Conservation (phyloP, 2,797 vertebrate species). For the Sphenopsis melanotis region DNA sequence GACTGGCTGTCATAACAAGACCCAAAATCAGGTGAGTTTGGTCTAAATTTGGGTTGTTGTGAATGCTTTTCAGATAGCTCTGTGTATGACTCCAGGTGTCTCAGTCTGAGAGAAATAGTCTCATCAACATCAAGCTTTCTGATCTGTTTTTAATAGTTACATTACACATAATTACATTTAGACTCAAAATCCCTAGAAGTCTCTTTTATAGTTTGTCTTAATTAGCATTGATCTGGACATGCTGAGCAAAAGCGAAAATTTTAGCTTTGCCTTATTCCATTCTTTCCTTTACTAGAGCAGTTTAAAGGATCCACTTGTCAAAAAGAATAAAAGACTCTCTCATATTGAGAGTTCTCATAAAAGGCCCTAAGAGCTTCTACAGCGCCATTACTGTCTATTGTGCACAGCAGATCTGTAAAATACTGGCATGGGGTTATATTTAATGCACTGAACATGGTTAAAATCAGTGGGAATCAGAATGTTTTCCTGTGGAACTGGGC, state of each 20-base stretch:
- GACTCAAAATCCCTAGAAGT: not conserved
- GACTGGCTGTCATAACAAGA: not conserved
- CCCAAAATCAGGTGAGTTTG: not conserved
- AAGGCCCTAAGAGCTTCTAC: slow-evolving; percentile 7
- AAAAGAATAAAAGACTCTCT: slow-evolving; percentile 44
- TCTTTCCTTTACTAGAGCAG: slow-evolving; percentile 2
- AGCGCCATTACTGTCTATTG: slow-evolving; percentile 27
- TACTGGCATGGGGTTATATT: not conserved
- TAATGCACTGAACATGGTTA: not conserved
- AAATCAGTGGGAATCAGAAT: slow-evolving; percentile 19
- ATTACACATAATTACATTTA: slow-evolving; percentile 26
- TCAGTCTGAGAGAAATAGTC: not conserved
- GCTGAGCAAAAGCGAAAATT: slow-evolving; percentile 22
- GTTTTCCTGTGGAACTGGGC: slow-evolving; percentile 15
- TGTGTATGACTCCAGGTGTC: not conserved
- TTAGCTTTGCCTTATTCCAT: slow-evolving; percentile 12
- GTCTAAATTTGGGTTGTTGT: slow-evolving; percentile 20
- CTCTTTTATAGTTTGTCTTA: slow-evolving; percentile 12
- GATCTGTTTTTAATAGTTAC: not conserved
- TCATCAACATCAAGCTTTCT: not conserved
- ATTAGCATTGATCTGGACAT: slow-evolving; percentile 21
- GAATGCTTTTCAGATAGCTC: not conserved
- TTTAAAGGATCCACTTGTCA: slow-evolving; percentile 57
- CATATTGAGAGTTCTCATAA: slow-evolving; percentile 43
- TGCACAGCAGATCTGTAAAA: not conserved